A percentile compares a stretch with the other conserved stretches of the same genome.
phyloP scores from a whole-genome alignment of 2,113 vertebrate genomes.

The Neopipo cinnamomea region DNA sequence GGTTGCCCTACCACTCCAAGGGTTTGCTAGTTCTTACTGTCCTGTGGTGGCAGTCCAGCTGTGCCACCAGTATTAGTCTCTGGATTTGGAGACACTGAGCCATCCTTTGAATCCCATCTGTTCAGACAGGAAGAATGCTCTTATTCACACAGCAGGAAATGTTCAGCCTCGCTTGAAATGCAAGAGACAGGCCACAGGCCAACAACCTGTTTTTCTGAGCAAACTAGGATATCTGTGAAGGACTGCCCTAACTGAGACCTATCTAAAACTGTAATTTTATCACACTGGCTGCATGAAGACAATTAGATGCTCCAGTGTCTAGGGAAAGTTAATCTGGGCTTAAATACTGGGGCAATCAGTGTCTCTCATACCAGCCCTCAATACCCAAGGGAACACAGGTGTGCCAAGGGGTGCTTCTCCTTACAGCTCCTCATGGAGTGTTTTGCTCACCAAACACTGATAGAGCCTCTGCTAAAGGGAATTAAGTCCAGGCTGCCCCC shows the following conservation, averaged over 20 bases:
- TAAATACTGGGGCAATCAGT: not conserved
- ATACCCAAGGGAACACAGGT: not conserved
- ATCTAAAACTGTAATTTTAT: not conserved
- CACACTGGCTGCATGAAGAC: not conserved
- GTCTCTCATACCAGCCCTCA: not conserved
- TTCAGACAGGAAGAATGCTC: not conserved
- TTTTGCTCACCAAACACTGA: not conserved
- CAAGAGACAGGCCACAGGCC: not conserved
- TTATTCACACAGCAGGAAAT: not conserved
- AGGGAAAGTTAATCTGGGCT: not conserved
- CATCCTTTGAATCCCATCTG: not conserved
- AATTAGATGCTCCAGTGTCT: not conserved
- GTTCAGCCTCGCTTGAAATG: not conserved
- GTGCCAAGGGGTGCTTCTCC: not conserved
- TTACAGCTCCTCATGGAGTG: not conserved
- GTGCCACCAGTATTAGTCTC: not conserved
- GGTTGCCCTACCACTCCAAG: not conserved
- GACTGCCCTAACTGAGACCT: not conserved
- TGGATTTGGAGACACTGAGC: not conserved
- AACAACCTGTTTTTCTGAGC: not conserved
- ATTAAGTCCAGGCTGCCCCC: not conserved
- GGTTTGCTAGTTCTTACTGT: not conserved
- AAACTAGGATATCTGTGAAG: not conserved
- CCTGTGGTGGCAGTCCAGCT: not conserved
- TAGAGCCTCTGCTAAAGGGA: not conserved